phyloP scores from a whole-genome alignment of 2,888 invertebrate species.

The Liodrosophila aerea region DNA sequence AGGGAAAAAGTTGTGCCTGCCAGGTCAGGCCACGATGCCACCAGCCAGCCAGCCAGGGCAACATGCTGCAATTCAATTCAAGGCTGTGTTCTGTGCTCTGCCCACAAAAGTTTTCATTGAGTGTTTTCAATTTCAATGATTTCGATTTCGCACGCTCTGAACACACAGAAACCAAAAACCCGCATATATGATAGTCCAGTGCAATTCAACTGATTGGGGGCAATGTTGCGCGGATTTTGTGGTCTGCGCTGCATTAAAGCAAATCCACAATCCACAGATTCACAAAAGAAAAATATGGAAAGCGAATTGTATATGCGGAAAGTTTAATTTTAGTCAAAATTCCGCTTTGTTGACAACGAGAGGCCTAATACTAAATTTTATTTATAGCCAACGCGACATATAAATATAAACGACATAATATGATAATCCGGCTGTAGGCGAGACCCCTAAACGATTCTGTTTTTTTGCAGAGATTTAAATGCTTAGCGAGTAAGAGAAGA shows the following conservation, averaged over 20 bases:
- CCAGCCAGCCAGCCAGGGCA: conserved; percentile 21
- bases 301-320: too few relatives aligned
- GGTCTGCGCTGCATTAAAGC: conserved; percentile 23
- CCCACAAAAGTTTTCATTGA: conserved; percentile 66
- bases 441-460: conserved; percentile 31
- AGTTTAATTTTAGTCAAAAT: conserved; percentile 32
- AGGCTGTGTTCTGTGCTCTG: conserved; percentile 52
- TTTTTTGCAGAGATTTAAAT: too few relatives aligned
- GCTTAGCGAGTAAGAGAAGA: not conserved
- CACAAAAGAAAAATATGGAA: not conserved
- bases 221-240: conserved; percentile 18
- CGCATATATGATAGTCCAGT: not conserved
- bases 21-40: conserved; percentile 43
- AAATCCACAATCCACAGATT: conserved; percentile 1
- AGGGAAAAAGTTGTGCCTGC: conserved; percentile 21
- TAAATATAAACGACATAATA: conserved; percentile 35
- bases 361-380: conserved; percentile 23
- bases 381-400: conserved; percentile 30
- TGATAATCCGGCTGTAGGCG: conserved; percentile 48
- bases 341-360: conserved; percentile 23
- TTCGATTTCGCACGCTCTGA: conserved; percentile 70
- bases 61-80: conserved; percentile 63
- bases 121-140: conserved; percentile 70
- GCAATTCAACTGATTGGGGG: conserved; percentile 22
- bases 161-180: conserved; percentile 17